phyloP scores from a whole-genome alignment of 2,888 invertebrate genomes.

The Imbricaverruca yamaguchii region DNA sequence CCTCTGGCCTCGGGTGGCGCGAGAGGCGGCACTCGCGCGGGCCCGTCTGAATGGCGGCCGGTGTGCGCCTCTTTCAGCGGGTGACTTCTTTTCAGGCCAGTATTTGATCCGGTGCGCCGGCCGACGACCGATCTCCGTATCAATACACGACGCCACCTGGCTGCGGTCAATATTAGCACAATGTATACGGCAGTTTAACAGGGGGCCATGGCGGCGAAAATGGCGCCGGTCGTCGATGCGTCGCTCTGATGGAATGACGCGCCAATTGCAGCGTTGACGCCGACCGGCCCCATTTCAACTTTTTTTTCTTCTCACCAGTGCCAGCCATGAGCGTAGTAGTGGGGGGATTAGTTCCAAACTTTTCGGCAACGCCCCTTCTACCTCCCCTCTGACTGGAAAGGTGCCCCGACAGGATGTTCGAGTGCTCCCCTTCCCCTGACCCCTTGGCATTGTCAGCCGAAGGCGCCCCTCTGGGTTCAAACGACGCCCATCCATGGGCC shows the following conservation, averaged over 20 bases:
- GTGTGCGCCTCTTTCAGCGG: not conserved
- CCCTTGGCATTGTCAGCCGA: too few relatives aligned
- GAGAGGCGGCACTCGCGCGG: not conserved
- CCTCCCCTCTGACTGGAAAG: too few relatives aligned
- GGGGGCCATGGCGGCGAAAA: not conserved
- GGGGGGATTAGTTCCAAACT: too few relatives aligned
- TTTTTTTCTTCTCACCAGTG: too few relatives aligned
- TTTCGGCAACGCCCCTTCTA: too few relatives aligned
- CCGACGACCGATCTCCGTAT: not conserved
- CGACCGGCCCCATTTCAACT: too few relatives aligned
- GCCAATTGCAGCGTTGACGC: not conserved
- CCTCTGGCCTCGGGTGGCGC: too few relatives aligned
- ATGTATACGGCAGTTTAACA: not conserved
- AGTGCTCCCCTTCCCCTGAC: too few relatives aligned
- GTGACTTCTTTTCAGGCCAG: not conserved
- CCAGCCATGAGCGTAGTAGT: too few relatives aligned
- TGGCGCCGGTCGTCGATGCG: not conserved
- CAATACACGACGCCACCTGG: conserved; percentile 2
- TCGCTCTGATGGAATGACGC: not conserved
- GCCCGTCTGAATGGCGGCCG: not conserved
- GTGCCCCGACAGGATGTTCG: too few relatives aligned
- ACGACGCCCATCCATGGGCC: too few relatives aligned
- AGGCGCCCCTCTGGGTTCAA: too few relatives aligned
- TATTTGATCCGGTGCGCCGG: not conserved
- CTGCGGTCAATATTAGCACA: conserved; percentile 7